Conservation (phyloP, 1,140 invertebrate genomes). For the Sminthurinus signatus region DNA sequence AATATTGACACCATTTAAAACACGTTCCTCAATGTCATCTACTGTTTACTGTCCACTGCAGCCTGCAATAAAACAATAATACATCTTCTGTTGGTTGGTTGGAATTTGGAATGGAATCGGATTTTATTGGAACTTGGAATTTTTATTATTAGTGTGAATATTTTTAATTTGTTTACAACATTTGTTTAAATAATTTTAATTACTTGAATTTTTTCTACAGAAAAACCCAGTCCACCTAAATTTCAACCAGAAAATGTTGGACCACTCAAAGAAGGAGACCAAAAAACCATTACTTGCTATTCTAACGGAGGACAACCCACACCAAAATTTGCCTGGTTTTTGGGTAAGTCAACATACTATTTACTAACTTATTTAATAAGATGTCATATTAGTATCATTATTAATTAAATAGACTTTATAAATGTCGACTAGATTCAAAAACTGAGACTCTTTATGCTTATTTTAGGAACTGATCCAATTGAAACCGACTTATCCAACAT, state of each 20-base stretch:
- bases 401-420: too few relatives aligned
- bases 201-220: constrained; percentile 14
- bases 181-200: background rate
- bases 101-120: background rate
- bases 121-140: background rate
- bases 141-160: background rate
- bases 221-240: constrained; percentile 27
- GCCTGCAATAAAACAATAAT: background rate
- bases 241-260: constrained; percentile 3
- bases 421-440: too few relatives aligned
- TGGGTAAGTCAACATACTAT: constrained; percentile 33
- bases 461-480: too few relatives aligned
- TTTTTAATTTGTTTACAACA: background rate
- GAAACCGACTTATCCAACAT: too few relatives aligned
- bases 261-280: background rate
- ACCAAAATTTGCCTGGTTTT: constrained; percentile 39
- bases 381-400: too few relatives aligned
- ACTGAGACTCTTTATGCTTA: too few relatives aligned
- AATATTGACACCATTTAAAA: too few relatives aligned
- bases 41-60: background rate
- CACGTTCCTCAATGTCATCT: background rate
- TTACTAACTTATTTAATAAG: too few relatives aligned
- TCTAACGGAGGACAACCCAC: constrained; percentile 29
- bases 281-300: constrained; percentile 21
- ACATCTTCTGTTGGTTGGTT: background rate